Base-by-base conservation (phyloP, 2,113 vertebrate species). In the Cynocephalus volans region DNA sequence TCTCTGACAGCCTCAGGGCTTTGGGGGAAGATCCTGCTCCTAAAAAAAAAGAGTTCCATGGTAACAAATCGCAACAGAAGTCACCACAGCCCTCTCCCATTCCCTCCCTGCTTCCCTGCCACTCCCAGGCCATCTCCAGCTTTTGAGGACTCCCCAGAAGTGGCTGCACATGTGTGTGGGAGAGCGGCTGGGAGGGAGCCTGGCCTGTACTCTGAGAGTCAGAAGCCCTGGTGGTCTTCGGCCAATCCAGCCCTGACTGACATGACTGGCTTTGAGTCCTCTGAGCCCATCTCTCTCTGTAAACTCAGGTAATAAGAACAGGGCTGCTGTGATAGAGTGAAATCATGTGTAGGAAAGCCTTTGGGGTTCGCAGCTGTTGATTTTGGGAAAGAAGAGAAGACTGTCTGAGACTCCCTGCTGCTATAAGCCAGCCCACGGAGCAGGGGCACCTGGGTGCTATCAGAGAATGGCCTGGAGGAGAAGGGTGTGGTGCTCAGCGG, bases 371-470 rank as follows among this genome's bases (percentile, higher is more conserved):
- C 18, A 6, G 56, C 23, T 60, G 11, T 72, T 58, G 58, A 62
- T 56, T 33, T 21, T 58, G 72, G 88, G 72, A 64, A 24, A 36
- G 28, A 82, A 41, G 26, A 56, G 67, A 92, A 65, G 64, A 31
- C 2, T 10, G 45, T 54, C 36, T 26, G 64, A 5, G 21, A 24
- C 31, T 11, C 13, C 52, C 8, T 4, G 4, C 48, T 21, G 73
- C 41, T 15, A 8, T 1, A 3, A 11, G 67, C 17, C 45, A 33
- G 36, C 10, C 54, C 36, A 3, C 0, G 0, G 67, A 60, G 33
- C 13, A 36, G 58, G 58, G 64, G 79, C 0, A 0, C 12, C 5
- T 31, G 11, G 11, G 14, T 56, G 67, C 36, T 21, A 2, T 21
- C 36, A 5, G 36, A 85, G 41, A 60, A 26, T 6, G 33, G 54